A percentile compares a stretch with the other conserved stretches of the same genome.
Evolutionary conservation across 2,113 vertebrate genomes (phyloP).

Genomic region (Spea multiplicata): DNA sequence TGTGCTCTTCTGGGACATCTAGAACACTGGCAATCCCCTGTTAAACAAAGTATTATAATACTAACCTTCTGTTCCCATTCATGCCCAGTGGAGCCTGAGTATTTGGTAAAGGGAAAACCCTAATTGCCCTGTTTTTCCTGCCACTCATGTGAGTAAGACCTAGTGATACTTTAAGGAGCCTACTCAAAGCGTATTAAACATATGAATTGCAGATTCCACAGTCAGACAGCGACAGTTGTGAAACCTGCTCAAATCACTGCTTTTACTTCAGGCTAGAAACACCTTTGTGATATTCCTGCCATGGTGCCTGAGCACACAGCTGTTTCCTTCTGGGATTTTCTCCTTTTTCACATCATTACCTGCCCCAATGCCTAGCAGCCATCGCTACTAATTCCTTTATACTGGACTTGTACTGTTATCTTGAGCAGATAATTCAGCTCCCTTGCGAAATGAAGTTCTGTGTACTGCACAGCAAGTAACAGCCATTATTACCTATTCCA

Average conservation of each 20-base stretch:
- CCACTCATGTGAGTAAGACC: constrained; percentile 1
- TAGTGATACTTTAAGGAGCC: constrained; percentile 22
- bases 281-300: constrained; percentile 34
- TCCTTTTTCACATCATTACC: constrained; percentile 10
- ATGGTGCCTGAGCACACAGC: constrained; percentile 32
- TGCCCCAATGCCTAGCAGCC: neutral
- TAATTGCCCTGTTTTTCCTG: neutral
- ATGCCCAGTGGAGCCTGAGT: no score
- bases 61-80: no score
- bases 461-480: neutral
- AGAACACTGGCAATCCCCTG: no score
- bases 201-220: constrained; percentile 30
- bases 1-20: no score
- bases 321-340: constrained; percentile 11
- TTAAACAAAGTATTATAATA: no score
- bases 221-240: neutral
- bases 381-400: constrained; percentile 10
- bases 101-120: no score
- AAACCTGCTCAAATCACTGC: constrained; percentile 6
- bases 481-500: neutral
- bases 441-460: neutral
- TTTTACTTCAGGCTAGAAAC: constrained; percentile 24
- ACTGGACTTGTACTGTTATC: constrained; percentile 4
- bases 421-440: constrained; percentile 16
- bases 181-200: constrained; percentile 23